Conservation (phyloP, 2,113 vertebrate genomes). For the Chlorodrepanis virens region DNA sequence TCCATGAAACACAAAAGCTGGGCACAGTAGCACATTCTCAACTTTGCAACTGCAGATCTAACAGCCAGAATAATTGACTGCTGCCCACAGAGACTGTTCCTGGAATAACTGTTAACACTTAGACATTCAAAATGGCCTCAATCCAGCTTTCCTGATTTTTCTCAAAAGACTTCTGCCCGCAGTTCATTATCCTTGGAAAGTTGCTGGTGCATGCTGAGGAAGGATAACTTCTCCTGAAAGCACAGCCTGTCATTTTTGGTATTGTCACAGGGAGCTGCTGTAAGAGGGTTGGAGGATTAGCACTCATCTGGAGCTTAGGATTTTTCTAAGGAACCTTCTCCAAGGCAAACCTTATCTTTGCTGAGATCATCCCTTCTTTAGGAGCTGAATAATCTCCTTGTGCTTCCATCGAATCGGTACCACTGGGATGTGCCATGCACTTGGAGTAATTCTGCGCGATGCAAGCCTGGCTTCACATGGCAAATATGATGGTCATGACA, state of each 20-base stretch:
- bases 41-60: not conserved
- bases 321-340: slow-evolving; percentile 14
- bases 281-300: slow-evolving; percentile 41
- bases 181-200: not conserved
- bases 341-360: slow-evolving; percentile 36
- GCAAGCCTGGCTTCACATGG: not conserved
- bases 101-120: slow-evolving; percentile 8
- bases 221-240: not conserved
- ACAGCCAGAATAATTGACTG: slow-evolving; percentile 21
- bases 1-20: slow-evolving; percentile 3
- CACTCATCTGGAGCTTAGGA: not conserved
- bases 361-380: slow-evolving; percentile 48
- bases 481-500: not conserved
- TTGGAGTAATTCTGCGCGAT: not conserved
- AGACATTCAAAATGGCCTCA: not conserved
- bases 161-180: not conserved
- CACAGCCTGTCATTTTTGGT: not conserved
- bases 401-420: not conserved
- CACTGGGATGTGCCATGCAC: not conserved
- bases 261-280: slow-evolving; percentile 9
- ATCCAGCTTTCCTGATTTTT: not conserved
- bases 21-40: not conserved
- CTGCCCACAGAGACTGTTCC: slow-evolving; percentile 3
- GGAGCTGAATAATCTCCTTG: slow-evolving; percentile 1
- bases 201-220: slow-evolving; percentile 1